Base-by-base conservation (phyloP, 2,888 invertebrate species). In the Epinotia nisella region DNA sequence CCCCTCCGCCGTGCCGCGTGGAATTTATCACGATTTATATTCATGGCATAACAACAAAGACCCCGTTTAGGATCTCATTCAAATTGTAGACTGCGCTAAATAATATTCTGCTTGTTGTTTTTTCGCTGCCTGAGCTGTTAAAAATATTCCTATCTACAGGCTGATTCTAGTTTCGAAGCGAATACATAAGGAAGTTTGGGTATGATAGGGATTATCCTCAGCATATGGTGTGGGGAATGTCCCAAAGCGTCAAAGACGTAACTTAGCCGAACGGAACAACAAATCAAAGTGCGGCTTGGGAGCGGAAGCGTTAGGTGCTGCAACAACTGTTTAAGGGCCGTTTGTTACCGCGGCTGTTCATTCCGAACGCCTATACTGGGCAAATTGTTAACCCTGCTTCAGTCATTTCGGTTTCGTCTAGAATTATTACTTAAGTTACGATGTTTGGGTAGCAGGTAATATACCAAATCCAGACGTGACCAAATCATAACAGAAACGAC, bases 1-100 rank as follows among this genome's bases (percentile, higher is more conserved):
- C 83, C 84, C 77, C 82, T 81, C 81, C 83, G 78, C 78, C 75
- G 71, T 77, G 77, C 77, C 80, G 85, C 85, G 87, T 89, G 92
- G 94, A 94, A 94, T 94, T 94, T 94, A 94, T 94, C 94, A 94
- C 94, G 94, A 94, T 94, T 95, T 95, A 94, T 94, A 94, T 94
- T 94, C 94, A 93, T 94, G 90, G 92, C 89, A 92, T 93, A 92
- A 90, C 91, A 93, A 92, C 93, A 92, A 90, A 89, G 90, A 87
- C 87, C 86, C 83, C 87, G 88, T 91, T 91, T 89, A 88, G 90
- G 90, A 90, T 89, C 87, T 88, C 85, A 87, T 88, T 89, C 86
- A 88, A 90, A 91, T 88, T 88, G 86, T 87, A 85, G 84, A 83
- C 85, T 87, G 85, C 83, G 87, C 86, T 68, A 68, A 86, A 88